A percentile compares a stretch with the other conserved stretches of the same genome.
phyloP scores from a whole-genome alignment of 2,797 vertebrate genomes.

The Poeciliopsis presidionis region DNA sequence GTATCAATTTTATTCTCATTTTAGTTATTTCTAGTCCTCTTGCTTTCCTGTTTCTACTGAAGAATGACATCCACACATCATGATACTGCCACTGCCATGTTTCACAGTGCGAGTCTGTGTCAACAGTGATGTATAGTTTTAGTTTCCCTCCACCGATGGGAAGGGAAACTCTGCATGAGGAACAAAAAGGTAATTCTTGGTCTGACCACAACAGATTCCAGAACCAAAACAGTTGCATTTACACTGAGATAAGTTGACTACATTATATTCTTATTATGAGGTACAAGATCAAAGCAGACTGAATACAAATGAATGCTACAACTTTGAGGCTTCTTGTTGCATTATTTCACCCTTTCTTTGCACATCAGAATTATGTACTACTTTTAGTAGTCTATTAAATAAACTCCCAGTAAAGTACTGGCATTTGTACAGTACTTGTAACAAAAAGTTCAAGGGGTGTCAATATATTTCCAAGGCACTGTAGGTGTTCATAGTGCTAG shows the following conservation, averaged over 20 bases:
- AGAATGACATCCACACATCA: neutral
- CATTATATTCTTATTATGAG: neutral
- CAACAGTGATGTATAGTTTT: neutral
- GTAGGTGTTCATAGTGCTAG: neutral
- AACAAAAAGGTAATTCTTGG: neutral
- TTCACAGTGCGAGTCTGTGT: neutral
- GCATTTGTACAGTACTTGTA: neutral
- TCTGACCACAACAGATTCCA: neutral
- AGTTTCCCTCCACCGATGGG: neutral
- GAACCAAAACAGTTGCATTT: too few species aligned
- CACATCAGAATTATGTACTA: neutral
- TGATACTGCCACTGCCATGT: neutral
- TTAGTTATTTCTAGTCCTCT: too few species aligned
- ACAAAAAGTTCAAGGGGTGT: constrained; percentile 5
- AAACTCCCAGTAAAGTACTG: neutral
- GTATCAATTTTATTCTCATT: neutral
- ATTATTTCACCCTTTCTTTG: neutral
- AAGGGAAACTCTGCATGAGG: neutral
- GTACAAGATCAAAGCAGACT: neutral
- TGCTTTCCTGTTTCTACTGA: neutral
- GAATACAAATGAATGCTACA: neutral
- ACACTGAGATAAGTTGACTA: neutral
- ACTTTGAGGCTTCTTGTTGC: neutral
- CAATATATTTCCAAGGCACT: constrained; percentile 1
- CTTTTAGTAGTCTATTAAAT: neutral